Conservation (phyloP, 2,888 invertebrate genomes). For the Dasysyrphus albostriatus region DNA sequence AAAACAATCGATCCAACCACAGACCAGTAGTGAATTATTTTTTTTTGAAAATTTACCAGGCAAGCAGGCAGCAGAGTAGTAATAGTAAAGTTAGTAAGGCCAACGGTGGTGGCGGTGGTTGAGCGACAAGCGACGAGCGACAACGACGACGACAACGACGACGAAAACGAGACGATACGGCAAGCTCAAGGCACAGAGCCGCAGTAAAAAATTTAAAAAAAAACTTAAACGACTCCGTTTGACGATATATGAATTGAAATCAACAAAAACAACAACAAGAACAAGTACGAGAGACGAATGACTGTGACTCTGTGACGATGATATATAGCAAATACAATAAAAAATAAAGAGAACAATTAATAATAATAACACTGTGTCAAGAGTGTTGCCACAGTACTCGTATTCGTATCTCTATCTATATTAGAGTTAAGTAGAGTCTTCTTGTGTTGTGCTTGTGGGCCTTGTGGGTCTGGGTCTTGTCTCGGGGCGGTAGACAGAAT, state of each 20-base stretch:
- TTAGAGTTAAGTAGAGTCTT: background rate
- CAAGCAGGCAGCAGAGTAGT: constrained; percentile 15
- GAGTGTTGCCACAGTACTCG: constrained; percentile 26
- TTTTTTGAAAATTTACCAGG: constrained; percentile 10
- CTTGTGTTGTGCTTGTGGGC: background rate
- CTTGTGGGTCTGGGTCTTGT: background rate
- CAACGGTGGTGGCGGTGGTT: constrained; percentile 10
- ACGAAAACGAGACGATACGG: constrained; percentile 16
- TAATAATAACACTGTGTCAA: constrained; percentile 29
- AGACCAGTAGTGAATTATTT: constrained; percentile 7
- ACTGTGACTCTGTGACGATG: constrained; percentile 47
- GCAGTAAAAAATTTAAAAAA: constrained; percentile 22
- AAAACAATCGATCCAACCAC: constrained; percentile 12
- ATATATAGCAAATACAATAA: constrained; percentile 11
- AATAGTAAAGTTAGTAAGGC: constrained; percentile 28
- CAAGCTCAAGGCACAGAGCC: constrained; percentile 34
- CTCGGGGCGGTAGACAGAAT: background rate
- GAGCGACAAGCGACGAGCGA: background rate
- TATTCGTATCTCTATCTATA: background rate
- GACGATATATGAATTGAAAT: constrained; percentile 55
- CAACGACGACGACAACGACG: background rate
- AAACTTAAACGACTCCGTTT: constrained; percentile 52
- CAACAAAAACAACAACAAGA: constrained; percentile 19
- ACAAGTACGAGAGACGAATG: constrained; percentile 24
- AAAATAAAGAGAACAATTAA: constrained; percentile 34